These are phyloP conservation scores for Cenopis cana DNA, from an alignment of 2,888 invertebrate genomes.

Conservation along the genomic window DNA sequence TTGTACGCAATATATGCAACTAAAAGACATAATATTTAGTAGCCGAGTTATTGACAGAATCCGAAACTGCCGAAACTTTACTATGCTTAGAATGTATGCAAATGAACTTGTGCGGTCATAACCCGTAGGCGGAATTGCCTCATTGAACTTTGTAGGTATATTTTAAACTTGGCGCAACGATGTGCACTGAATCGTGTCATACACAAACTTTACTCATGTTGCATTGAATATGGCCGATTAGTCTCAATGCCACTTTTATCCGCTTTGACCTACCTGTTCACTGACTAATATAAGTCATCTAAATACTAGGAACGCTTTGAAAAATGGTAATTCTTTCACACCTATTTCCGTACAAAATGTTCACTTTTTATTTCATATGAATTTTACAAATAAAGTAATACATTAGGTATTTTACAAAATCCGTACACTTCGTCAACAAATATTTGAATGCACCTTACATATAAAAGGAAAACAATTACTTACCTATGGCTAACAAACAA, in stretches of 20 bases:
- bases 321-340: neutral
- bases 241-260: neutral
- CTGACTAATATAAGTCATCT: neutral
- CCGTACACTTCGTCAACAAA: conserved; percentile 27
- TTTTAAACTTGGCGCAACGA: neutral
- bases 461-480: conserved; percentile 28
- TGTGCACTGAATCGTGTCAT: neutral
- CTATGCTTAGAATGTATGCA: neutral
- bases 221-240: neutral
- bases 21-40: neutral
- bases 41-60: neutral
- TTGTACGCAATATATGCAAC: too few species aligned
- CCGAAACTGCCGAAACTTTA: neutral
- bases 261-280: neutral
- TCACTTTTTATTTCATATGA: neutral
- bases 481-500: conserved; percentile 39
- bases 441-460: conserved; percentile 12
- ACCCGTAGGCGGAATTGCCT: neutral
- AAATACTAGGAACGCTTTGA: neutral
- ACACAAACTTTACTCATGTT: too few species aligned
- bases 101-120: neutral
- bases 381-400: neutral
- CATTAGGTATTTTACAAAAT: neutral
- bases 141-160: neutral
- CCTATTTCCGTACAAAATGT: neutral